Conservation (phyloP, 2,797 vertebrate species). For the Podarcis siculus region DNA sequence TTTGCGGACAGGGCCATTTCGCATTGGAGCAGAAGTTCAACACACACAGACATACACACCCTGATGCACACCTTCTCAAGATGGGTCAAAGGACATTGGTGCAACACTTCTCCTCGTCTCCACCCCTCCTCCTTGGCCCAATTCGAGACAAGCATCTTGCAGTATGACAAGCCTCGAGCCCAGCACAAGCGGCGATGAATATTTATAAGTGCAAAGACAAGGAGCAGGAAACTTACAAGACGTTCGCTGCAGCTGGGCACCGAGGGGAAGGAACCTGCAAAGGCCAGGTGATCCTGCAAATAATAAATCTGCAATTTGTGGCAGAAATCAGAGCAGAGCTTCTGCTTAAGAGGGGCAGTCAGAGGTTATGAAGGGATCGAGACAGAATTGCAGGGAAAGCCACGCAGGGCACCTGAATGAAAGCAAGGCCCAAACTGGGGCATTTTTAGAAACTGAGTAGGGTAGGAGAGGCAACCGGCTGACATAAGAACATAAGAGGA, state of each 20-base stretch:
- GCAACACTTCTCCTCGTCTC: fast-evolving
- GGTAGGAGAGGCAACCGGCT: not conserved
- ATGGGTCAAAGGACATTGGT: constrained; percentile 30
- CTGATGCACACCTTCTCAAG: not conserved
- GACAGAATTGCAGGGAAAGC: not conserved
- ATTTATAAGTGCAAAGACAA: constrained; percentile 60
- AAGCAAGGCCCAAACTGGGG: not conserved
- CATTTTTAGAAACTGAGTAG: not conserved
- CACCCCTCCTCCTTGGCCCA: not conserved
- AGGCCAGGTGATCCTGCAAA: not conserved
- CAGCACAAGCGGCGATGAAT: constrained; percentile 48
- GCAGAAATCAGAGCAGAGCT: not conserved
- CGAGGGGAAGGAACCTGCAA: constrained; percentile 15
- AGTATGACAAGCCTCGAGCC: constrained; percentile 43
- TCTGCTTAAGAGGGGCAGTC: too few relatives aligned
- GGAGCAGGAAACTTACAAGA: constrained; percentile 53
- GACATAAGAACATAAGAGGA: too few relatives aligned
- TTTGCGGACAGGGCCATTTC: not conserved
- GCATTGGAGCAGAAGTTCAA: not conserved
- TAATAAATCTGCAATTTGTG: not conserved
- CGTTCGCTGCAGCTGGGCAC: constrained; percentile 37
- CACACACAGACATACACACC: fast-evolving
- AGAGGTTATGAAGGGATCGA: not conserved
- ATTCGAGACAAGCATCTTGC: constrained; percentile 40
- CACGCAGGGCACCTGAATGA: not conserved